Conservation (phyloP, 2,888 invertebrate genomes). For the Campoletis raptor region DNA sequence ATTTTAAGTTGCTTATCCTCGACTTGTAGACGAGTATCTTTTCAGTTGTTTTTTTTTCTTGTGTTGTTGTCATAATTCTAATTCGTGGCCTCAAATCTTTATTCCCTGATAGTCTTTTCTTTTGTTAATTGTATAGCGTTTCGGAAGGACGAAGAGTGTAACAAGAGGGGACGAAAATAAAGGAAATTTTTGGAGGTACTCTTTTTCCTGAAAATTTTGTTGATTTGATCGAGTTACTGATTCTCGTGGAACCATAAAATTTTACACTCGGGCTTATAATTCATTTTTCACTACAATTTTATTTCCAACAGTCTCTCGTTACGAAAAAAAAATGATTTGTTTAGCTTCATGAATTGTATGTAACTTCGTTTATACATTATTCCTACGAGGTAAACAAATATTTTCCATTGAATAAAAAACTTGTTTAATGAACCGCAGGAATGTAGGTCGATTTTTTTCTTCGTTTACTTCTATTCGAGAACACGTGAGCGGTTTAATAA, state of each 20-base stretch:
- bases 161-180: background rate
- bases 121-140: background rate
- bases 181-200: background rate
- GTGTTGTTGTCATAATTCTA: conserved; percentile 31
- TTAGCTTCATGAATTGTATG: background rate
- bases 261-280: background rate
- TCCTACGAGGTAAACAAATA: background rate
- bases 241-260: background rate
- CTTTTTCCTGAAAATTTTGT: background rate
- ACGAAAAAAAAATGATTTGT: background rate
- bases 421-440: background rate
- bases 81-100: conserved; percentile 39
- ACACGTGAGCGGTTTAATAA: background rate
- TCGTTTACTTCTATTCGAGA: background rate
- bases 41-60: conserved; percentile 49
- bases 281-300: background rate
- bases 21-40: conserved; percentile 54
- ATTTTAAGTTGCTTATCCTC: conserved; percentile 45
- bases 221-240: conserved; percentile 7
- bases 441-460: background rate
- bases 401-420: background rate
- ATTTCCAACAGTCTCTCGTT: too few species aligned
- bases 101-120: background rate
- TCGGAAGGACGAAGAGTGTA: background rate
- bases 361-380: background rate